Base-by-base conservation (phyloP, 2,113 vertebrate species). In the Tupaia tana region DNA sequence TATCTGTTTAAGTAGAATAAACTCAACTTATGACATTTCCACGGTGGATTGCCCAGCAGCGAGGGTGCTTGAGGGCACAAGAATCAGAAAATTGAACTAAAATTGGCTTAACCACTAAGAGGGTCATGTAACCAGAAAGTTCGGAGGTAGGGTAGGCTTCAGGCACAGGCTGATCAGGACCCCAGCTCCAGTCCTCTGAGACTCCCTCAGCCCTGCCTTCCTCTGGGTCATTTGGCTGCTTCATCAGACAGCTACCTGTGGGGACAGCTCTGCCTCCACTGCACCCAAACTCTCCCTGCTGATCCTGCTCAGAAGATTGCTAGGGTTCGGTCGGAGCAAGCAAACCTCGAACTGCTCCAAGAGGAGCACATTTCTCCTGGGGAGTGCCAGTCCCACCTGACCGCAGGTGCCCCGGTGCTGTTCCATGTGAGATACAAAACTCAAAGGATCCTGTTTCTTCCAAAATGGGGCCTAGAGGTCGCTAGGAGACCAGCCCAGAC, bases 281-380 rank as follows among this genome's bases (percentile, higher is more conserved):
- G 61, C 7, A 0, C 4, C 11, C 27, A 11, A 54, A 59, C 24
- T 15, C 70, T 22, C 31, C 15, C 10, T 16, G 75, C 34, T 19
- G 0, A 20, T 24, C 56, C 10, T 9, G 19, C 20, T 9, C 11
- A 67, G 19, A 27, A 13, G 31, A 34, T n/a, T 52, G 31, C 71
- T 2, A 43, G 43, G 3, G 71, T 0, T 3, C 1, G 10, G 18
- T 7, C 4, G 4, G 6, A 19, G 7, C 27, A 3, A 2, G 31
- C 2, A 31, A 5, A 24, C 10, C 10, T 3, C 0, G 1, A 9
- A 2, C 27, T 25, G 6, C 7, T 12, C 15, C 27, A 34, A 24
- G 52, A 31, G 63, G 25, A 75, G 3, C 1, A 29, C 7, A 13
- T 43, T 14, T 75, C 31, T 25, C 86, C 86, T 9, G 58, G 58